Evolutionary conservation across 2,113 vertebrate genomes (phyloP).

Genomic region (Otus sunia): DNA sequence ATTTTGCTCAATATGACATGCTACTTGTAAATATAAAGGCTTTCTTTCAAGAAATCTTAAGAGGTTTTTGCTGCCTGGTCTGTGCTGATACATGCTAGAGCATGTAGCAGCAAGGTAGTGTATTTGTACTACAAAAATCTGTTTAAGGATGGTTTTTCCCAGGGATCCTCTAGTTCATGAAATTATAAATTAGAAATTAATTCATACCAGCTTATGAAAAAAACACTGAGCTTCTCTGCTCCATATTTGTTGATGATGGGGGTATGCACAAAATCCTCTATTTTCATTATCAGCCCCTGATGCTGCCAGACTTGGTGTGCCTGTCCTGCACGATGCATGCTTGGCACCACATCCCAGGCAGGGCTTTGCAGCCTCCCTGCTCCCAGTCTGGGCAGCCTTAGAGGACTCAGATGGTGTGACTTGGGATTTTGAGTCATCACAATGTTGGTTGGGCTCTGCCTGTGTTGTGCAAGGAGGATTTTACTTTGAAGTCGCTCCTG

Average conservation of each 20-base stretch:
- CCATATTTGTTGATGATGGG: not conserved
- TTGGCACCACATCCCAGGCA: accelerated
- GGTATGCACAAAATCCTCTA: not conserved
- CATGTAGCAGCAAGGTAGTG: not conserved
- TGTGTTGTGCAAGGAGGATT: not conserved
- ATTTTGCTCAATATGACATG: not conserved
- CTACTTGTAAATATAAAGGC: not conserved
- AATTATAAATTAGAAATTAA: not conserved
- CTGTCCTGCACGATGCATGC: accelerated
- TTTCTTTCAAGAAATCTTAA: not conserved
- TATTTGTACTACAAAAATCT: not conserved
- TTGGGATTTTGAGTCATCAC: not conserved
- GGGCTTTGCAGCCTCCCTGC: not conserved
- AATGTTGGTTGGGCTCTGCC: not conserved
- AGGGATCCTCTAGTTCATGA: not conserved
- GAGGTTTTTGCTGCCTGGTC: not conserved
- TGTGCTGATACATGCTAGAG: not conserved
- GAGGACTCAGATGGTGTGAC: not conserved
- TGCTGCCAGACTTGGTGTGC: not conserved
- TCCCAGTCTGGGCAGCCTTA: not conserved
- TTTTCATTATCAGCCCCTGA: not conserved
- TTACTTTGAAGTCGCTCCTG: slow-evolving; percentile 46
- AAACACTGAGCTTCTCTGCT: not conserved
- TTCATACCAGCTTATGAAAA: not conserved
- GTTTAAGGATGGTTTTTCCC: not conserved